These are phyloP conservation scores for Formica aserva DNA, from an alignment of 2,888 invertebrate genomes.

Conservation along the genomic window DNA sequence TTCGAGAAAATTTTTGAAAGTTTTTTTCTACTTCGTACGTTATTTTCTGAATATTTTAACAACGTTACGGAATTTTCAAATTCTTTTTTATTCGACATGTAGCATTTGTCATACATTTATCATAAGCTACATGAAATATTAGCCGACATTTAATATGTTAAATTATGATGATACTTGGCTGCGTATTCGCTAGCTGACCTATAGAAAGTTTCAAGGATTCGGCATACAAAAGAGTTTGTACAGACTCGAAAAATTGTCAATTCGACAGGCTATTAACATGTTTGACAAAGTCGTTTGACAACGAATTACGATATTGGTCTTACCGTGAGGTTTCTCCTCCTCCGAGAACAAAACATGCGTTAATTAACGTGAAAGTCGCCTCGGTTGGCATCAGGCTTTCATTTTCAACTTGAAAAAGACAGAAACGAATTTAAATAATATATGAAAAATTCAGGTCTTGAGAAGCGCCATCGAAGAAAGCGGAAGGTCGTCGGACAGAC, in stretches of 20 bases:
- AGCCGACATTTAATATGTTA: not conserved
- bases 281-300: not conserved
- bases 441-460: not conserved
- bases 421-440: not conserved
- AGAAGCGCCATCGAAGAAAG: constrained; percentile 25
- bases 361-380: constrained; percentile 33
- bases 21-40: not conserved
- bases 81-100: not conserved
- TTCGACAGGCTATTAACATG: not conserved
- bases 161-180: not conserved
- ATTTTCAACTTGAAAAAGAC: not conserved
- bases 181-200: not conserved
- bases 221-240: not conserved
- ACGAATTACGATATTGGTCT: not conserved
- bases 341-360: not conserved
- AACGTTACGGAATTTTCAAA: not conserved
- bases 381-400: not conserved
- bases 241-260: not conserved
- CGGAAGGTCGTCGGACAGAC: constrained; percentile 25
- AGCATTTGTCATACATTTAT: not conserved
- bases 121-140: not conserved
- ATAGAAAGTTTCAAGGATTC: not conserved
- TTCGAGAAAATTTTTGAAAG: not conserved
- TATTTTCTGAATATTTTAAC: not conserved
- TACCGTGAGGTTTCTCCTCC: not conserved